Conservation (phyloP, 1,140 invertebrate species). For the Aphaenogaster floridana region DNA sequence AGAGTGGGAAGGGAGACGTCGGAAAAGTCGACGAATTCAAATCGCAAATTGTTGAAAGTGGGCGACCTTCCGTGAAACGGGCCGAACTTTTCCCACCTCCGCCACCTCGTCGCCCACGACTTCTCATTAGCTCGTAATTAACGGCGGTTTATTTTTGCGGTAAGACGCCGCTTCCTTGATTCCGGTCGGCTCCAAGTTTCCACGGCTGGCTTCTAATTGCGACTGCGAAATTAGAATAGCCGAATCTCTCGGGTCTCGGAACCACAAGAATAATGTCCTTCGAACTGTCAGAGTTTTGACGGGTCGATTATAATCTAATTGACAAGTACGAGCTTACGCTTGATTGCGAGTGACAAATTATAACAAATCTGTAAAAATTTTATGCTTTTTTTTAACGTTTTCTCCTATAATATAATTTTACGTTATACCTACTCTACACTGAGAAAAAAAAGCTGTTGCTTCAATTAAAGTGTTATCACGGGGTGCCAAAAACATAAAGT, state of each 20-base stretch:
- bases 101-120: not conserved
- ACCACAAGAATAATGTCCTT: conserved; percentile 65
- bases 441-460: no score
- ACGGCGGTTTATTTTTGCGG: conserved; percentile 63
- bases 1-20: conserved; percentile 18
- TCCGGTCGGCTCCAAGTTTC: conserved; percentile 55
- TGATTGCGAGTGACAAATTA: not conserved
- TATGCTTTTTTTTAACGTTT: not conserved
- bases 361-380: not conserved
- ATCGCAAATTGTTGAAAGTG: conserved; percentile 60
- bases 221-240: conserved; percentile 65
- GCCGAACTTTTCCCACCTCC: conserved; percentile 50
- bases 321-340: not conserved
- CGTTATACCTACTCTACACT: not conserved
- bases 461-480: no score
- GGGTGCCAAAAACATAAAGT: no score
- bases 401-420: not conserved
- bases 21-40: conserved; percentile 59
- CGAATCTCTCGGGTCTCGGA: conserved; percentile 31
- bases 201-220: conserved; percentile 50
- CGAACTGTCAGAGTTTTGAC: conserved; percentile 30
- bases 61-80: conserved; percentile 43
- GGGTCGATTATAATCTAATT: conserved; percentile 25
- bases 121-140: conserved; percentile 63
- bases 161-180: conserved; percentile 57